phyloP scores from a whole-genome alignment of 37 sponge, comb jelly and placozoan species.

The Ephydatia muelleri region DNA sequence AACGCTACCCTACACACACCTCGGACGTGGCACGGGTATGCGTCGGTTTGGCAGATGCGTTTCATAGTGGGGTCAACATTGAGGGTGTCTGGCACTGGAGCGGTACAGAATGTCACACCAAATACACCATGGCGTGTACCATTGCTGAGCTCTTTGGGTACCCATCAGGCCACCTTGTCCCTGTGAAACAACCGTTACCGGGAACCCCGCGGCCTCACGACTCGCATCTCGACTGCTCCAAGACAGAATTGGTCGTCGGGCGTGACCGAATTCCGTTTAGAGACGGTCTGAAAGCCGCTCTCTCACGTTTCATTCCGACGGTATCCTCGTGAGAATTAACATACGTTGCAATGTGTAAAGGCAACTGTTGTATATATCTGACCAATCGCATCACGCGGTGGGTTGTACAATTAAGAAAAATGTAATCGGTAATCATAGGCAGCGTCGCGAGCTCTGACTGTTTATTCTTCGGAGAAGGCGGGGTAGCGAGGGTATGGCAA shows the following conservation, averaged over 20 bases:
- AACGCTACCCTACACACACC: slow-evolving; percentile 80
- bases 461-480: neutral
- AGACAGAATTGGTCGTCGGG: slow-evolving; percentile 22
- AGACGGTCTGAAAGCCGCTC: slow-evolving; percentile 47
- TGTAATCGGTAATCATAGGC: neutral
- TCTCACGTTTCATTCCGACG: slow-evolving; percentile 45
- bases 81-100: slow-evolving; percentile 79
- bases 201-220: slow-evolving; percentile 74
- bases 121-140: slow-evolving; percentile 70
- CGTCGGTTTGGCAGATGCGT: slow-evolving; percentile 46
- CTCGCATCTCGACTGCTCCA: slow-evolving; percentile 64
- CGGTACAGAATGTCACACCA: slow-evolving; percentile 72
- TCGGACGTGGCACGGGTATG: slow-evolving; percentile 76
- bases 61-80: slow-evolving; percentile 5
- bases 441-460: neutral
- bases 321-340: neutral
- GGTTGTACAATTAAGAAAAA: neutral
- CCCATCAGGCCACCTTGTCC: slow-evolving; percentile 48
- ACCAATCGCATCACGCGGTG: too few relatives aligned
- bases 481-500: neutral
- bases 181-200: slow-evolving; percentile 47
- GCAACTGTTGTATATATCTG: too few relatives aligned
- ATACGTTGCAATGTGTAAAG: too few relatives aligned
- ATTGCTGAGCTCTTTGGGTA: slow-evolving; percentile 75
- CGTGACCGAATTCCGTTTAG: slow-evolving; percentile 50